Evolutionary conservation across 1,140 invertebrate species (phyloP), one percentile per base, ranked within the genome.

Genomic region (Ceratina calcarata): DNA sequence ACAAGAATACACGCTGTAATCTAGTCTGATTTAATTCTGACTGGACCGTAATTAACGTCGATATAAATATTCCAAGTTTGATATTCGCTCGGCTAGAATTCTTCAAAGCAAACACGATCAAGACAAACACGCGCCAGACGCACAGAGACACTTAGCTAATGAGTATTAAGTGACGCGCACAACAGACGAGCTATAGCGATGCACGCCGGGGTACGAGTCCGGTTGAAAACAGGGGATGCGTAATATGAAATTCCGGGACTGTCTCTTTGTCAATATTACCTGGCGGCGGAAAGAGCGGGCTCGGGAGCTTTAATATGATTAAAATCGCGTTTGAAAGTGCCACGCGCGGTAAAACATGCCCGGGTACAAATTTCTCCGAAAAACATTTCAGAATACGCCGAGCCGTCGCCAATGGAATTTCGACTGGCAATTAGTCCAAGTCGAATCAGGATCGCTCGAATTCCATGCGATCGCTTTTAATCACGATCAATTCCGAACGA

Each of bases 181-280:
- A 71, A 53, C 24, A 73, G 45, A 8, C 37, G 22, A 18, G 37
- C 51, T 53, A 60, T 4, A 16, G 37, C 1, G 24, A n/a, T 0
- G 8, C 15, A 27, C 37, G 57, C 67, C 58, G 67, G 15, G 37
- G 7, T 49, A 51, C 75, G 24, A 22, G 10, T 13, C 15, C 57
- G 45, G 16, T 37, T 60, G 73, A 24, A 68, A 72, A 72, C 67
- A 61, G 27, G 37, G 57, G 1, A 2, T 7, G 67, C 37, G 67
- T 62, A 62, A 78, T 71, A 78, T 78, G 76, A 78, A 78, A 78
- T 78, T 78, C 49, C 68, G 16, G 58, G 49, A 71, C 76, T 45
- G 37, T 45, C 37, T 72, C 76, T 78, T 72, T 78, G 68, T 78
- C 60, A 72, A 78, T 78, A 72, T 78, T 72, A 72, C 58, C 45